Percentiles rank a stretch among this genome's conserved stretches.
Evolutionary conservation across 2,888 invertebrate species (phyloP).

Genomic region (Habrosyne pyritoides): DNA sequence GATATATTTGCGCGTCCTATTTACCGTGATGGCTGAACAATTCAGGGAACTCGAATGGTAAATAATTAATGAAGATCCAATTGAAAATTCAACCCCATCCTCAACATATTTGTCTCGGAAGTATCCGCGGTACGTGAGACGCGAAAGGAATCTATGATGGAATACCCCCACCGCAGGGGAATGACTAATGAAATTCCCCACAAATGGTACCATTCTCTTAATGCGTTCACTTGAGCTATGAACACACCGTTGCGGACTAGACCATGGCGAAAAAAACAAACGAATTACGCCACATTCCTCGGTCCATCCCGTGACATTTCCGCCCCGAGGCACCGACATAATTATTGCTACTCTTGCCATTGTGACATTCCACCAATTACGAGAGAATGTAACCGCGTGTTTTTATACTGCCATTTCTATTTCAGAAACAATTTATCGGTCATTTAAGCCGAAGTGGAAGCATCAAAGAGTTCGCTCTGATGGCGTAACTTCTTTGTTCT

Average conservation of each 20-base stretch:
- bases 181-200: slow-evolving; percentile 66
- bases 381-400: slow-evolving; percentile 3
- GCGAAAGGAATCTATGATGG: slow-evolving; percentile 58
- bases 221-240: slow-evolving; percentile 49
- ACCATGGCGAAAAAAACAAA: slow-evolving; percentile 29
- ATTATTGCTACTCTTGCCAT: slow-evolving; percentile 7
- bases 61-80: slow-evolving; percentile 53
- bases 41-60: slow-evolving; percentile 34
- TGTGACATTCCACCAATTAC: slow-evolving; percentile 8
- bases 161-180: slow-evolving; percentile 51
- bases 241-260: slow-evolving; percentile 30
- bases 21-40: slow-evolving; percentile 40
- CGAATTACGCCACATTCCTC: slow-evolving; percentile 36
- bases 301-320: slow-evolving; percentile 8
- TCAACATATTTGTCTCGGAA: slow-evolving; percentile 51
- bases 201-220: slow-evolving; percentile 60
- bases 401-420: slow-evolving; percentile 8
- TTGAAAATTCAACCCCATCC: slow-evolving; percentile 53
- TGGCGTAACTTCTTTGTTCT: slow-evolving; percentile 7
- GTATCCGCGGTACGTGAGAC: slow-evolving; percentile 49
- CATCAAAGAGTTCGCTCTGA: slow-evolving; percentile 2
- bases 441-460: slow-evolving; percentile 7
- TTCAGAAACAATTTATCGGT: slow-evolving; percentile 10
- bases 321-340: slow-evolving; percentile 6
- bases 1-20: slow-evolving; percentile 34